phyloP scores from a whole-genome alignment of 2,797 vertebrate genomes.

The Erpetoichthys calabaricus region DNA sequence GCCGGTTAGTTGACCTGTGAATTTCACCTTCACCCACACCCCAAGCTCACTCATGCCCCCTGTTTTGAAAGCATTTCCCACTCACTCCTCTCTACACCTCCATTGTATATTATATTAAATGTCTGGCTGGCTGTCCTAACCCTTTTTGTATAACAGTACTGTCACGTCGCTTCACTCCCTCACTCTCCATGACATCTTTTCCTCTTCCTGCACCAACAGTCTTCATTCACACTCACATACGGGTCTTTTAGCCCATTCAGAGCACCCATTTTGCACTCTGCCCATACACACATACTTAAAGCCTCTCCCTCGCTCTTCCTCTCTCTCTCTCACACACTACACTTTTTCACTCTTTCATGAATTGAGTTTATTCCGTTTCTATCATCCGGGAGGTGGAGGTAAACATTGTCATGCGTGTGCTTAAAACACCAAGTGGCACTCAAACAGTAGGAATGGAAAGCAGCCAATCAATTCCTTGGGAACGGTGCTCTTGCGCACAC shows the following conservation, averaged over 20 bases:
- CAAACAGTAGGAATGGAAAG: too few species aligned
- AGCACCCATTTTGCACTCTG: slow-evolving; percentile 1
- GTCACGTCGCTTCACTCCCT: slow-evolving; percentile 12
- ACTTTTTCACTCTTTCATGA: not conserved
- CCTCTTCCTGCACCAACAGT: slow-evolving; percentile 5
- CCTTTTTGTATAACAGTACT: not conserved
- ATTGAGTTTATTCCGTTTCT: too few species aligned
- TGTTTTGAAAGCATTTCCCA: not conserved
- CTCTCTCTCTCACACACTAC: not conserved
- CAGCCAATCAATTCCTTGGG: too few species aligned
- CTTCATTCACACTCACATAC: slow-evolving; percentile 1
- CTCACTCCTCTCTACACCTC: not conserved
- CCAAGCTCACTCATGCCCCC: not conserved
- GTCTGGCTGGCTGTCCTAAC: too few species aligned
- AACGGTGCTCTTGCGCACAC: too few species aligned
- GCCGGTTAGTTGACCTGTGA: too few species aligned
- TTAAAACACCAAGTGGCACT: too few species aligned
- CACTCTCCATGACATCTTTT: too few species aligned
- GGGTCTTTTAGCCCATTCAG: not conserved
- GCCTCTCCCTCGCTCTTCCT: not conserved
- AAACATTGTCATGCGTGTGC: too few species aligned
- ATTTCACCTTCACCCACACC: not conserved
- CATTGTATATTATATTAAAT: not conserved
- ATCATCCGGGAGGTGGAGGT: too few species aligned
- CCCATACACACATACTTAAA: slow-evolving; percentile 3